Conservation (phyloP, 2,797 vertebrate genomes). For the Chlorospingus semifuscus region DNA sequence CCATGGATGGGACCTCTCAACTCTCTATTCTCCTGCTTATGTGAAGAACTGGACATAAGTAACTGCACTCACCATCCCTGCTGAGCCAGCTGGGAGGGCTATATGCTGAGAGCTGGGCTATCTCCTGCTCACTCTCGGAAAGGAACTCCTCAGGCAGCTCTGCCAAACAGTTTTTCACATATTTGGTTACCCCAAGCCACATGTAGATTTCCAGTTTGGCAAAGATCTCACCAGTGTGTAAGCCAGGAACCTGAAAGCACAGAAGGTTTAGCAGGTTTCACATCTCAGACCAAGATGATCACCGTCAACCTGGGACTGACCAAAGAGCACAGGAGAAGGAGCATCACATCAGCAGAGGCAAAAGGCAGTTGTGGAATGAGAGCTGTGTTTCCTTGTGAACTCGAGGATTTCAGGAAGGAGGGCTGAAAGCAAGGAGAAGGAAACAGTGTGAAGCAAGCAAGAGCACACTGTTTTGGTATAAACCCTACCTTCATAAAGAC, state of each 20-base stretch:
- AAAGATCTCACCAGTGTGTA: conserved; percentile 82
- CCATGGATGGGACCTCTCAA: not conserved
- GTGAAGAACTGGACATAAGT: not conserved
- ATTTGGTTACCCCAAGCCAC: conserved; percentile 89
- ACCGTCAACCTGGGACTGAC: conserved; percentile 68
- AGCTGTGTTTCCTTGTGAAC: not conserved
- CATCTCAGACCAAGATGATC: not conserved
- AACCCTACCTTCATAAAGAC: conserved; percentile 85
- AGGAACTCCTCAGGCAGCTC: conserved; percentile 86
- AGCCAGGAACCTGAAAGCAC: conserved; percentile 81
- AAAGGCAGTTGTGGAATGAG: not conserved
- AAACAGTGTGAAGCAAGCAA: not conserved
- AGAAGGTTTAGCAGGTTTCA: not conserved
- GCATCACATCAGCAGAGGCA: not conserved
- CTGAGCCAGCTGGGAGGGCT: conserved; percentile 77
- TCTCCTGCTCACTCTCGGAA: conserved; percentile 70
- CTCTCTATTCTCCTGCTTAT: not conserved
- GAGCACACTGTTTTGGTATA: not conserved
- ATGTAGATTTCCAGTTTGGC: conserved; percentile 91
- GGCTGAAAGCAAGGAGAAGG: not conserved
- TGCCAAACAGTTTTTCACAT: conserved; percentile 81
- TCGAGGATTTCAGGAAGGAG: not conserved
- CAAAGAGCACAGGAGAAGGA: not conserved
- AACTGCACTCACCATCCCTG: conserved; percentile 81
- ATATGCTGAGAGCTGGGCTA: conserved; percentile 18